A percentile compares a stretch with the other conserved stretches of the same genome.
These are phyloP conservation scores for Etheostoma spectabile DNA, from an alignment of 2,113 vertebrate species.

Conservation along the genomic window DNA sequence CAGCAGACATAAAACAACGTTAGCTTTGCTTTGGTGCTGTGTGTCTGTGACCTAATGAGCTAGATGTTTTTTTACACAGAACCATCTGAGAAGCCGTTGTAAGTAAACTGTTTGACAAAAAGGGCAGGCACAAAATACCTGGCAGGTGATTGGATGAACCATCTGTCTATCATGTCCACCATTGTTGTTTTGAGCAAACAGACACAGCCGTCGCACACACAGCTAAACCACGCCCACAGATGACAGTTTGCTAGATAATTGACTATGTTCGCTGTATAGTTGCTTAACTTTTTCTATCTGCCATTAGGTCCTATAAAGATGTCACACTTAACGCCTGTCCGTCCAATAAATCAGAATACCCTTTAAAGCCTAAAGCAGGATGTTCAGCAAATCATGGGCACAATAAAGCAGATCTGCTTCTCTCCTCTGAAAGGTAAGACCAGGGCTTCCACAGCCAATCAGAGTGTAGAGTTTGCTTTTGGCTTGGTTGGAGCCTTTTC, in stretches of 20 bases:
- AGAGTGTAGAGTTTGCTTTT: conserved; percentile 1
- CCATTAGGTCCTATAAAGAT: background rate
- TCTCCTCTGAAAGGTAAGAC: conserved; percentile 21
- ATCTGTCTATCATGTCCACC: too few species aligned
- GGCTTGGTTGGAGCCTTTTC: background rate
- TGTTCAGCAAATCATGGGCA: background rate
- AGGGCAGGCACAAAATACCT: too few species aligned
- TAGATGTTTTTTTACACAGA: too few species aligned
- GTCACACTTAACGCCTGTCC: background rate
- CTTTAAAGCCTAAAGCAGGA: conserved; percentile 9
- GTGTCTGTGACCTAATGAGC: background rate
- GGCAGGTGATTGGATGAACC: too few species aligned
- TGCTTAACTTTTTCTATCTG: background rate
- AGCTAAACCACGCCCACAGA: too few species aligned
- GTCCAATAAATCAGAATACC: conserved; percentile 30
- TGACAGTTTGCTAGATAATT: too few species aligned
- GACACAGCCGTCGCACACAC: too few species aligned
- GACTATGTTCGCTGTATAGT: too few species aligned
- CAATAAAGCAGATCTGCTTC: conserved; percentile 18
- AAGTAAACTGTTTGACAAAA: too few species aligned
- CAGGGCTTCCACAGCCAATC: background rate
- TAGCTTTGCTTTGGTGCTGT: conserved; percentile 7
- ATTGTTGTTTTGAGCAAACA: too few species aligned
- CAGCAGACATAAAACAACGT: background rate
- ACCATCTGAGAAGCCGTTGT: too few species aligned